Conservation (phyloP, 2,113 vertebrate species). For the Sinocyclocheilus rhinocerous region DNA sequence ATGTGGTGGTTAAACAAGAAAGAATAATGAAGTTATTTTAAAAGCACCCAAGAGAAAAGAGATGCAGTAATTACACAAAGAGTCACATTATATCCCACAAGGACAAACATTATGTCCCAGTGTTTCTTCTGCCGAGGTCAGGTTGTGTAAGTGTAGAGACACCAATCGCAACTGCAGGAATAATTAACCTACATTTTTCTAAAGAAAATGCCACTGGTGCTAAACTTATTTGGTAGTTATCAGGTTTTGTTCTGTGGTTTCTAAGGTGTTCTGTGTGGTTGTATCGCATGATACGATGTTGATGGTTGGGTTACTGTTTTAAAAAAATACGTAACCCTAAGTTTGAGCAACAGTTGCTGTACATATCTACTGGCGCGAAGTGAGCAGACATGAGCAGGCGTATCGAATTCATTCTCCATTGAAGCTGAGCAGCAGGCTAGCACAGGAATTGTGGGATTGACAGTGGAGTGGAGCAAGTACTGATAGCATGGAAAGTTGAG, state of each 20-base stretch:
- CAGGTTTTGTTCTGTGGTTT: not conserved
- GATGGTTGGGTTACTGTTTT: not conserved
- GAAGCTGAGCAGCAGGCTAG: not conserved
- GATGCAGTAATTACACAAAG: conserved; percentile 23
- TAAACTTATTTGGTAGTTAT: not conserved
- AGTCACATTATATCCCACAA: not conserved
- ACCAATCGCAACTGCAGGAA: not conserved
- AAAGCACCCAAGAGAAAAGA: conserved; percentile 29
- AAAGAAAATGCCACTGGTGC: not conserved
- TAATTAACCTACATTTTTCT: not conserved
- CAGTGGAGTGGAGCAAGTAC: not conserved
- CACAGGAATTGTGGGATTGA: not conserved
- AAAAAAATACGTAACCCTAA: not conserved
- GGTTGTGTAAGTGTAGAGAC: not conserved
- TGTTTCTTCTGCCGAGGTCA: not conserved
- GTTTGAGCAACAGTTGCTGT: not conserved
- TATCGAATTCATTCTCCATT: not conserved
- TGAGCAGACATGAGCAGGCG: not conserved
- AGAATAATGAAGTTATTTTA: conserved; percentile 18
- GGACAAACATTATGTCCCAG: not conserved
- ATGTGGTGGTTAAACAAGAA: conserved; percentile 40
- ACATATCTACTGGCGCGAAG: not conserved
- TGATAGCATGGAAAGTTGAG: not conserved
- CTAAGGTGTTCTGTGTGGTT: not conserved
- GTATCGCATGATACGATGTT: not conserved